Conservation (phyloP, 2,888 invertebrate species). For the Ichneumon xanthorius region DNA sequence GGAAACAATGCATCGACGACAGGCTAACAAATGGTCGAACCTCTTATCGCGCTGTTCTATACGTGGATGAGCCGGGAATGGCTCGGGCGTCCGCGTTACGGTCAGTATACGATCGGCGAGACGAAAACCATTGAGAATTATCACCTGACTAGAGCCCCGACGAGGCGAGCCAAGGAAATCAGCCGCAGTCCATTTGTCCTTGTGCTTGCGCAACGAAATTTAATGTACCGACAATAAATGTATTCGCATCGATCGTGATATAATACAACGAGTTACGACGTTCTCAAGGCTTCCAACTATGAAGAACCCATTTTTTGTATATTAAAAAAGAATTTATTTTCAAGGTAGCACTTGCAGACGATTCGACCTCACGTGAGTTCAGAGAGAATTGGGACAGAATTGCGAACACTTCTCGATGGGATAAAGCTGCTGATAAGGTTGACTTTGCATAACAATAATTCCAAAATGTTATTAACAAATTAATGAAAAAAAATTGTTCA, state of each 20-base stretch:
- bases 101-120: slow-evolving; percentile 70
- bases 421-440: too few species aligned
- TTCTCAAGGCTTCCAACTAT: background rate
- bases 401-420: too few species aligned
- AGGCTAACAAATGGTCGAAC: slow-evolving; percentile 83
- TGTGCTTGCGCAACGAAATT: slow-evolving; percentile 16
- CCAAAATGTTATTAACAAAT: too few species aligned
- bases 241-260: background rate
- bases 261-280: background rate
- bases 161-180: background rate
- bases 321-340: too few species aligned
- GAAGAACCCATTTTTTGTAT: too few species aligned
- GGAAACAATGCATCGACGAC: slow-evolving; percentile 82
- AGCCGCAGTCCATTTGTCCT: background rate
- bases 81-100: slow-evolving; percentile 69
- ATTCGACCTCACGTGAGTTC: too few species aligned
- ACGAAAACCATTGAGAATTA: slow-evolving; percentile 53
- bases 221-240: background rate
- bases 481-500: too few species aligned
- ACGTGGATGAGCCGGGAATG: slow-evolving; percentile 44
- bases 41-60: slow-evolving; percentile 78
- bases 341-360: too few species aligned
- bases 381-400: too few species aligned
- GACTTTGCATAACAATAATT: too few species aligned
- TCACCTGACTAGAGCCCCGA: slow-evolving; percentile 54